phyloP scores from a whole-genome alignment of 2,113 vertebrate species.

The Lagenorhynchus albirostris region DNA sequence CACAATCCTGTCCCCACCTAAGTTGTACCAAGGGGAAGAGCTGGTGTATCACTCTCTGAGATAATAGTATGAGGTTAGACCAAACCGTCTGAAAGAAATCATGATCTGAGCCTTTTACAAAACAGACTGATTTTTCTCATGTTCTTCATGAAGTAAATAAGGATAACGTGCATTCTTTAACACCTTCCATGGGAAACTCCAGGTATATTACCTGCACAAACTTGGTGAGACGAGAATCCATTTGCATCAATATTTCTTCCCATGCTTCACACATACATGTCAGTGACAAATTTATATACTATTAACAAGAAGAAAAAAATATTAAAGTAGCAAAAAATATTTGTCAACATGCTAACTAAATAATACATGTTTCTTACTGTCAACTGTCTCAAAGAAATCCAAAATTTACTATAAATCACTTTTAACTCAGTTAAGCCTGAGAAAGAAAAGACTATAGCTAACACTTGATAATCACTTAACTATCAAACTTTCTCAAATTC shows the following conservation, averaged over 20 bases:
- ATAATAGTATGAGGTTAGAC: background rate
- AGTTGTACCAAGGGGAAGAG: background rate
- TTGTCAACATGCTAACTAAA: background rate
- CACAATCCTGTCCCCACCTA: background rate
- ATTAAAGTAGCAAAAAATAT: background rate
- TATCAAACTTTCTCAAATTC: background rate
- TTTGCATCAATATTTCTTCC: conserved; percentile 99
- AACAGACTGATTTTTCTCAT: background rate
- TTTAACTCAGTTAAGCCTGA: conserved; percentile 8
- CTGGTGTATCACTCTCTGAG: background rate
- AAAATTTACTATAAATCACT: conserved; percentile 34
- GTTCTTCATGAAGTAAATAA: background rate
- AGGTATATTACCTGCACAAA: conserved; percentile 91
- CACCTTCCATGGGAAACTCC: background rate
- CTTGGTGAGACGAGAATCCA: conserved; percentile 97
- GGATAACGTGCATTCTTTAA: background rate
- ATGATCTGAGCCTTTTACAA: background rate
- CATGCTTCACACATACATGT: conserved; percentile 98
- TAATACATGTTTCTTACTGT: background rate
- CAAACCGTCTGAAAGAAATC: background rate
- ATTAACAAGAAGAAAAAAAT: conserved; percentile 25
- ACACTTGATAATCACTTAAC: background rate
- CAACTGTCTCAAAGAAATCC: background rate
- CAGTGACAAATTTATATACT: conserved; percentile 96
- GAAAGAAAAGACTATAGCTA: background rate